Evolutionary conservation across 2,113 vertebrate species (phyloP).

Genomic region (Glaucidium brasilianum): DNA sequence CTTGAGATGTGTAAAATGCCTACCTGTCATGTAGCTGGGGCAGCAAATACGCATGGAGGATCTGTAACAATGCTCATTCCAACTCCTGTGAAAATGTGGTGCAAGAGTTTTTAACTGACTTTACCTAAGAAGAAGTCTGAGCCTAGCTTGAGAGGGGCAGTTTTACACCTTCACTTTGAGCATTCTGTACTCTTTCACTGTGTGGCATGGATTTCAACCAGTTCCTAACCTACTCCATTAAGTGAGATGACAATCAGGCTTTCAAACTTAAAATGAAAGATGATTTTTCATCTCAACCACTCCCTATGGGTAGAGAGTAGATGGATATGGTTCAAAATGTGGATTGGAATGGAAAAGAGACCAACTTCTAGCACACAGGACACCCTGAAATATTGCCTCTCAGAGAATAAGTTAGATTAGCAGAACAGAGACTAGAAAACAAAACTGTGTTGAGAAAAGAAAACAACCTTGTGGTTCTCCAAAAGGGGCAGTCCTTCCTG

Average conservation of each 20-base stretch:
- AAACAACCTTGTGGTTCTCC: conserved; percentile 33
- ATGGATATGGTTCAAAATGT: background rate
- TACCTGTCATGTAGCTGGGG: background rate
- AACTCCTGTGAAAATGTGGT: background rate
- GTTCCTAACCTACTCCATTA: background rate
- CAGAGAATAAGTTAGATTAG: background rate
- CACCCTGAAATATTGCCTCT: background rate
- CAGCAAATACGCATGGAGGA: background rate
- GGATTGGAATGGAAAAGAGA: background rate
- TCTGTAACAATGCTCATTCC: background rate
- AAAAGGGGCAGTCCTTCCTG: conserved; percentile 37
- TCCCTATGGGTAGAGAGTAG: background rate
- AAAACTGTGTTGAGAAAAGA: background rate
- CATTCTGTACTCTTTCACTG: background rate
- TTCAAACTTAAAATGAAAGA: background rate
- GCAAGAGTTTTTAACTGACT: background rate
- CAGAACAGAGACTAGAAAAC: background rate
- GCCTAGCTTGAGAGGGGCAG: background rate
- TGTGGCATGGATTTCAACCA: background rate
- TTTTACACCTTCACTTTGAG: background rate
- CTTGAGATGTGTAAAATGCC: background rate
- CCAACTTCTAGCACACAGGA: background rate
- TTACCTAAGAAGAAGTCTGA: background rate
- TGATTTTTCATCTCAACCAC: background rate
- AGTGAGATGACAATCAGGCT: background rate